Evolutionary conservation across 37 sponge, comb jelly and placozoan species (phyloP), one percentile per base, ranked within the genome.

Genomic region (Sycon ciliatum): DNA sequence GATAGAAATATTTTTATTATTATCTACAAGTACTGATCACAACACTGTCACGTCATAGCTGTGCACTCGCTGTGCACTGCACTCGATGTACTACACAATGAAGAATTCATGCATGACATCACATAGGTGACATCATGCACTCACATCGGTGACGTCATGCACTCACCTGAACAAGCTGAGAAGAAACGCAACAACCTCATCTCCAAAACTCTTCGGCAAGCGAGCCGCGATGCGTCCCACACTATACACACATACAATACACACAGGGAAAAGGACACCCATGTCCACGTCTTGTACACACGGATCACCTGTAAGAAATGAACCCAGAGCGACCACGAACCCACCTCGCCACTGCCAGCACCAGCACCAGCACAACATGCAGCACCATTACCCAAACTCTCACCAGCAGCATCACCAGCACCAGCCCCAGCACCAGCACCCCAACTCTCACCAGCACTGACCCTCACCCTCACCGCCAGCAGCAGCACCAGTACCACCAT

Each of bases 141-240:
- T 20, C 36, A 60, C 34, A n/a, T 3, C 3, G 39, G 56, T 5
- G 31, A 7, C 27, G 13, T 20, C n/a, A 5, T 22, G 4, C 0
- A 3, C 71, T 53, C 34, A 87, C 87, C 67, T 87, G 80, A 89
- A 85, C 36, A 67, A 79, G 23, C 75, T 79, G 22, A 92, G 81
- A 27, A 92, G 52, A 29, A 86, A 81, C 26, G 69, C 73, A 9
- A 92, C 75, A 4, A 92, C 81, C 39, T 92, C 94, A 70, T 92
- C 80, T 46, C 83, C 94, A 18, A 88, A 69, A 29, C 78, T 80
- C 53, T 64, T 58, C 18, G 89, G 89, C 22, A 92, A 76, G 29
- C 89, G 68, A 18, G 86, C 81, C 56, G 89, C 79, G 2, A 92
- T 49, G 7, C 94, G 39, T 3, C 94, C 94, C 49, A 92, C 67